Evolutionary conservation across 1,140 invertebrate species (phyloP).

Genomic region (Aethina tumida): DNA sequence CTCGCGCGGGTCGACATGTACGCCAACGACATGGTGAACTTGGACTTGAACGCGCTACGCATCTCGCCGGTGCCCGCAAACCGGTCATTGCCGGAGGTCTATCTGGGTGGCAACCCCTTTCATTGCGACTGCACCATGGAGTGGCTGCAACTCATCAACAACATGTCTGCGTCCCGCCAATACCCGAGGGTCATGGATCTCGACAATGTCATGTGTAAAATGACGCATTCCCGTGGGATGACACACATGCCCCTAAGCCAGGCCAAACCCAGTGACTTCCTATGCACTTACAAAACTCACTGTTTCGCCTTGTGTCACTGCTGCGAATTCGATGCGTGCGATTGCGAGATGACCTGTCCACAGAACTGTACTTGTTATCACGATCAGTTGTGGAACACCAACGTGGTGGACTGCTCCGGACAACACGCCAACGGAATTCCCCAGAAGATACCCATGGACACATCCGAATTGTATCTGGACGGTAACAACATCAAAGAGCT

Average conservation of each 20-base stretch:
- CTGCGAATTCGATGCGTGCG: conserved; percentile 90
- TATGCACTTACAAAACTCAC: conserved; percentile 85
- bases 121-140: conserved; percentile 89
- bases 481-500: conserved; percentile 77
- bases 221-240: conserved; percentile 62
- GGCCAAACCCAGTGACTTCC: conserved; percentile 66
- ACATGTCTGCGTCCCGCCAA: conserved; percentile 66
- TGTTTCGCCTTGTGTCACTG: conserved; percentile 89
- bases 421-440: conserved; percentile 67
- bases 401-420: conserved; percentile 82
- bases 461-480: conserved; percentile 83
- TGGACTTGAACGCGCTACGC: conserved; percentile 70
- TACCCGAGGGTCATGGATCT: conserved; percentile 80
- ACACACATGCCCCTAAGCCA: conserved; percentile 57
- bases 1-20: conserved; percentile 81
- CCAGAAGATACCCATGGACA: conserved; percentile 83
- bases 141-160: conserved; percentile 80
- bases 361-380: conserved; percentile 86
- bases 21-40: conserved; percentile 70
- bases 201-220: conserved; percentile 73
- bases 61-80: conserved; percentile 59
- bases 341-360: conserved; percentile 92
- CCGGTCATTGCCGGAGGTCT: conserved; percentile 70
- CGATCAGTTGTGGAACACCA: conserved; percentile 85
- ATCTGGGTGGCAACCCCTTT: conserved; percentile 81